Evolutionary conservation across 2,888 invertebrate genomes (phyloP).

Genomic region (Acrocera orbiculus): DNA sequence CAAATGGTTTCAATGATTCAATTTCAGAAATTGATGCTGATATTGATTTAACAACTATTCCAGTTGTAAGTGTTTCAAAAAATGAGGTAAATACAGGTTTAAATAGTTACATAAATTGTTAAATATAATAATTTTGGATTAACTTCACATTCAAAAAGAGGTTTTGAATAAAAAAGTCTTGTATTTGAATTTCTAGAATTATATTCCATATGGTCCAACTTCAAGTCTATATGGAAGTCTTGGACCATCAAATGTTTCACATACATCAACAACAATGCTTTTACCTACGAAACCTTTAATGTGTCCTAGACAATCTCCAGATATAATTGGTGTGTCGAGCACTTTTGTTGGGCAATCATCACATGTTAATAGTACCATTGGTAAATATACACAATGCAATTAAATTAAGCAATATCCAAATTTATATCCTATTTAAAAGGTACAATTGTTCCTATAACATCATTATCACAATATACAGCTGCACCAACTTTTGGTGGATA

Average conservation of each 20-base stretch:
- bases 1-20: conserved; percentile 66
- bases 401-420: too few species aligned
- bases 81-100: conserved; percentile 24
- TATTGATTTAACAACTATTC: conserved; percentile 45
- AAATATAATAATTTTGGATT: not conserved
- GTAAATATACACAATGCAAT: too few species aligned
- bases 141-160: too few species aligned
- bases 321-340: conserved; percentile 24
- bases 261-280: conserved; percentile 20
- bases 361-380: conserved; percentile 15
- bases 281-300: conserved; percentile 17
- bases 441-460: conserved; percentile 23
- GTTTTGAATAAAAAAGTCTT: too few species aligned
- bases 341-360: conserved; percentile 17
- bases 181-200: conserved; percentile 24
- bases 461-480: conserved; percentile 26
- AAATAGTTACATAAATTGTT: too few species aligned
- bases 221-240: conserved; percentile 25
- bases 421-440: conserved; percentile 9
- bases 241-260: conserved; percentile 21
- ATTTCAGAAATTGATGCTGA: conserved; percentile 69
- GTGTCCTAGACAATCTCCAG: conserved; percentile 25
- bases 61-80: conserved; percentile 33
- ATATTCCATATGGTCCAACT: conserved; percentile 25
- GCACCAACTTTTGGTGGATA: conserved; percentile 25